Base-by-base conservation (phyloP, 2,888 invertebrate species). In the Eupithecia vulgata region DNA sequence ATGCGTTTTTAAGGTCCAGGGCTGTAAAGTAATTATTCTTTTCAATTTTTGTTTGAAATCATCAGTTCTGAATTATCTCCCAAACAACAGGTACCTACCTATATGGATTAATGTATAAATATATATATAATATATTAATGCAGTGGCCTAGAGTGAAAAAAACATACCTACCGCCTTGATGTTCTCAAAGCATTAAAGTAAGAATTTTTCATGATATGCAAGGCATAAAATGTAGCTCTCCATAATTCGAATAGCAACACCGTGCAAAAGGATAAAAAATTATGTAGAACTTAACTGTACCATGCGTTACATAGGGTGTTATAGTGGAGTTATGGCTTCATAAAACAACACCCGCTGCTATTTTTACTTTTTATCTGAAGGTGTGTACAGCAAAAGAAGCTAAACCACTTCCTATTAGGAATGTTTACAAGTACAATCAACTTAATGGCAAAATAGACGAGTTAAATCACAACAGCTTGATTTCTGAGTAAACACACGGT, bases 401-500 rank as follows among this genome's bases (percentile, higher is more conserved):
- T 68, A 67, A 73, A 71, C 75, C 40, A 21, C 21, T 76, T 76
- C 72, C 72, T 73, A 48, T 69, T 35, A 48, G 57, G 67, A 8
- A 69, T 75, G 69, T 74, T 76, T 70, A 72, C 45, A 70, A 72
- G 67, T 72, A 35, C 68, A 76, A 72, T 70, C 70, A 71, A 61
- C 59, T 52, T 70, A 73, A 74, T 72, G 70, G 74, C 35, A 65
- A 68, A 72, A 78, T 70, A 79, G 72, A 80, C 72, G 74, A 79
- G 75, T 77, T 70, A 48, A 78, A 76, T 75, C 76, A 76, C 71
- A 79, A 77, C 78, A 80, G 71, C 75, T 76, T 73, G 70, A 78
- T 78, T 80, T 80, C 81, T 80, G 79, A 83, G 83, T 84, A 81
- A 83, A 85, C 87, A 87, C 85, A 81, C 65, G 77, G 76, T 83